Conservation (phyloP, 2,888 invertebrate species). For the Sesia bembeciformis region DNA sequence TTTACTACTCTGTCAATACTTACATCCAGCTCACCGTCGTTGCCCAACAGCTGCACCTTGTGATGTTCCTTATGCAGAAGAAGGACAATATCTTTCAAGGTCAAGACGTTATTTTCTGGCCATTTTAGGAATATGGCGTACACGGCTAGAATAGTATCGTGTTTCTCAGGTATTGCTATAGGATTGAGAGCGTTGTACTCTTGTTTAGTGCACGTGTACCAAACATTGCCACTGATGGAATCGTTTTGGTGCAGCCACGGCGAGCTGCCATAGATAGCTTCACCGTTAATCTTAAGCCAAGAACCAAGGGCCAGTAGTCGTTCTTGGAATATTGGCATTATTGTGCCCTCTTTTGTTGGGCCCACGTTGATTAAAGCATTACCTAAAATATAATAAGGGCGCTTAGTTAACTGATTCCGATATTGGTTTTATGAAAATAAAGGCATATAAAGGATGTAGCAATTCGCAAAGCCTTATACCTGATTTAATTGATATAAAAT, state of each 20-base stretch:
- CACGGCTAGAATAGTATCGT: conserved; percentile 26
- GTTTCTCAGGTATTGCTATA: conserved; percentile 6
- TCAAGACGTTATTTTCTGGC: conserved; percentile 69
- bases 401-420: not conserved
- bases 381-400: conserved; percentile 50
- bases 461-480: no score
- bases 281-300: conserved; percentile 90
- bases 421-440: not conserved
- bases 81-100: conserved; percentile 53
- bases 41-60: conserved; percentile 69
- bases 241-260: conserved; percentile 92
- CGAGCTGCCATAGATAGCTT: conserved; percentile 85
- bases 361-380: conserved; percentile 90
- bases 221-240: conserved; percentile 76
- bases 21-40: conserved; percentile 29
- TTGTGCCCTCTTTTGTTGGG: conserved; percentile 91
- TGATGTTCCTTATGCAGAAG: conserved; percentile 27
- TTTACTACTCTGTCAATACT: not conserved
- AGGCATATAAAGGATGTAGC: no score
- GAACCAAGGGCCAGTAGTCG: conserved; percentile 83
- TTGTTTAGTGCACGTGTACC: conserved; percentile 69
- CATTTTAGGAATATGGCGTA: conserved; percentile 79
- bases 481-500: no score
- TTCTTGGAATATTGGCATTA: conserved; percentile 90
- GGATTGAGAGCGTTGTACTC: conserved; percentile 6